Base-by-base conservation (phyloP, 1,140 invertebrate species). In the Lasioglossum albipes region DNA sequence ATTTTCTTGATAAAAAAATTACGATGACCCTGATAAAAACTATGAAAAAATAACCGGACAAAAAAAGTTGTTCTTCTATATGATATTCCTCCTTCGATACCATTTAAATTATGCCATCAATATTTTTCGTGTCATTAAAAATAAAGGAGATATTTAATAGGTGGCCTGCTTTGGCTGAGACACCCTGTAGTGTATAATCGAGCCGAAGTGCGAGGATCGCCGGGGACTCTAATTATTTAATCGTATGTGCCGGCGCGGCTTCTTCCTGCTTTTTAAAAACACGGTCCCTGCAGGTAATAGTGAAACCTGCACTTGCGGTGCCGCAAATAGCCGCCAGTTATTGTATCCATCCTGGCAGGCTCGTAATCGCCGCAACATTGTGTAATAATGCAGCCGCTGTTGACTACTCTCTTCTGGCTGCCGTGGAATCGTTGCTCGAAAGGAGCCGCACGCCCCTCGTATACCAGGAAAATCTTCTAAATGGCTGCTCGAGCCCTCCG, bases 161-260 rank as follows among this genome's bases (percentile, higher is more conserved):
- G n/a, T n/a, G n/a, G n/a, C n/a, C n/a, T n/a, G n/a, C n/a, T n/a
- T n/a, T n/a, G n/a, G n/a, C n/a, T n/a, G n/a, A n/a, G n/a, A n/a
- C n/a, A n/a, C n/a, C n/a, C n/a, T n/a, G n/a, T n/a, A 0, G 27
- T 27, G 27, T 27, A 27, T 36, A 36, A 36, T 36, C 36, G 1
- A 36, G 36, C 36, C 2, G 3, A 36, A 36, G 36, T 49, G 45
- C 0, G 45, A 36, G 36, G 36, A 36, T 10, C 45, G 45, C 76
- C 36, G 42, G 62, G 67, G 16, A 67, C 42, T 42, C 80, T 77
- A 67, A 77, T 85, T 83, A 72, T 81, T 83, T 83, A 79, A 74
- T 61, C 74, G 57, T 36, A 42, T 71, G 67, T 61, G 80, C 70
- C 36, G 36, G 66, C 59, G 16, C 52, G 0, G 2, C 76, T 54